Evolutionary conservation across 2,113 vertebrate species (phyloP), one percentile per base, ranked within the genome.

Genomic region (Eulemur macaco): DNA sequence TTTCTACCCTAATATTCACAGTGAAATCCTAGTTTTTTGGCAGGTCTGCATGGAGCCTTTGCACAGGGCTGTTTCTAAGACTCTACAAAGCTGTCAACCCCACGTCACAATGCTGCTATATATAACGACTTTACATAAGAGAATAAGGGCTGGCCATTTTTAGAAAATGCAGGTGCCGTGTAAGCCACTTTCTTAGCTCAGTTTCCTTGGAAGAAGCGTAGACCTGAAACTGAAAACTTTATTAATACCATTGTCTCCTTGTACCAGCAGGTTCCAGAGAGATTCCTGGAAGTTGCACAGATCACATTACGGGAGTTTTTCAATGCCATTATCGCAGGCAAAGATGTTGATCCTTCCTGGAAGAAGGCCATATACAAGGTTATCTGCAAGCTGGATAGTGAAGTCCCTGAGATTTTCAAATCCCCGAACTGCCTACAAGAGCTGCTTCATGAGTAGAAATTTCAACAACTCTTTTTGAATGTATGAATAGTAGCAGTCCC

Each of bases 321-420:
- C 99, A 99, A 99, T 97, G 99, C 99, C 99, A 99, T 99, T 97
- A 99, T 99, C 98, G 99, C 99, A 71, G 99, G 99, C 98, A 99
- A 99, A 99, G 99, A 99, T 97, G 99, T 99, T 98, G 99, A 99
- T 99, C 99, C 99, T 97, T 99, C 99, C 98, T 99, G 99, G 99
- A 99, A 99, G 99, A 99, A 99, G 99, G 99, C 99, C 99, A 99
- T 99, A 98, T 99, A 99, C 99, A 99, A 99, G 99, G 99, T 99
- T 99, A 99, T 99, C 99, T 99, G 99, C 99, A 99, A 99, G 98
- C 99, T 99, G 99, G 99, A 99, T 99, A 99, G 99, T 96, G 99
- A 99, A 98, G 99, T 99, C 98, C 99, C 99, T 17, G 99, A 99
- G 98, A 99, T 99, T 99, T 99, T 99, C 99, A 99, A 99, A 98